Evolutionary conservation across 2,113 vertebrate species (phyloP).

Genomic region (Brachyhypopomus occidentalis): DNA sequence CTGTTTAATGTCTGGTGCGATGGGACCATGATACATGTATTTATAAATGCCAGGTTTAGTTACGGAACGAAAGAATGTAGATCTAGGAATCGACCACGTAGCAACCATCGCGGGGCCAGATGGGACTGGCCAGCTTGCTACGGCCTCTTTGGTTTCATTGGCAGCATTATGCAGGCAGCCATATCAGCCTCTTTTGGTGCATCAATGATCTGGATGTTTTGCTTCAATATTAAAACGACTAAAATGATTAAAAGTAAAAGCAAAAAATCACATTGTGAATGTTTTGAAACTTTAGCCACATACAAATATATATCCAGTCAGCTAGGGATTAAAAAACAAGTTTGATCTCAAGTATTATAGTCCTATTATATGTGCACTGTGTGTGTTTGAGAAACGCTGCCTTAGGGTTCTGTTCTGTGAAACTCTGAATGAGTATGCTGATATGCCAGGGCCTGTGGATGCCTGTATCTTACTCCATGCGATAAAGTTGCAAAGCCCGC

Average conservation of each 20-base stretch:
- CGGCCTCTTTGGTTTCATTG: neutral
- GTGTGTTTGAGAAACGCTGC: neutral
- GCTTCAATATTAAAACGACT: neutral
- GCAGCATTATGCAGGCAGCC: neutral
- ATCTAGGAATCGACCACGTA: neutral
- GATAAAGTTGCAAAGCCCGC: neutral
- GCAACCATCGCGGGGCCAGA: neutral
- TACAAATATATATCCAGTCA: too few relatives aligned
- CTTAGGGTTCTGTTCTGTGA: constrained; percentile 7
- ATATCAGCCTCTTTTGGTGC: neutral
- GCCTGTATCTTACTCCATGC: neutral
- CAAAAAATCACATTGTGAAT: too few relatives aligned
- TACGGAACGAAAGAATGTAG: neutral
- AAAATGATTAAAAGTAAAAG: too few relatives aligned
- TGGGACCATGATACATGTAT: neutral
- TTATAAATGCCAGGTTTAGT: too few relatives aligned
- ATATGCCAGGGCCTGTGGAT: neutral
- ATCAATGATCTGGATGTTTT: neutral
- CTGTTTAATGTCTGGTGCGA: neutral
- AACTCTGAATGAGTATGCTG: neutral
- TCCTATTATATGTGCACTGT: neutral
- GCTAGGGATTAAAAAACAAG: neutral
- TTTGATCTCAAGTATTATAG: neutral
- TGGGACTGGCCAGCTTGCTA: neutral
- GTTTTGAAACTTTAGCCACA: too few relatives aligned